These are phyloP conservation scores for Globodera rostochiensis DNA, from an alignment of 1,140 invertebrate species.

Conservation along the genomic window DNA sequence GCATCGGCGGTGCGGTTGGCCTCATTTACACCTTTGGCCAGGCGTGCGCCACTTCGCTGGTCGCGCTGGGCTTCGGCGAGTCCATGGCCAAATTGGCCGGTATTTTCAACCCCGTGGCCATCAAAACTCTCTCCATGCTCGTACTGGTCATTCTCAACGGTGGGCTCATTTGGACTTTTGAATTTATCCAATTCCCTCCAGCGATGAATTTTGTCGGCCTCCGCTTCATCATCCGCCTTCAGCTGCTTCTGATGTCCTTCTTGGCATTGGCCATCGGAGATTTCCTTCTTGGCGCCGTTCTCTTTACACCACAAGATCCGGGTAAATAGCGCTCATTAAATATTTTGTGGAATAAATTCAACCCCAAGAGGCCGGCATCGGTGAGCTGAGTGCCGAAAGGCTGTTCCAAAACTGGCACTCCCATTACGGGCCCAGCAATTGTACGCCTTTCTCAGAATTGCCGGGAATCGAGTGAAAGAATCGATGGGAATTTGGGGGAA, in stretches of 20 bases:
- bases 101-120: constrained; percentile 72
- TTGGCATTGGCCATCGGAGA: constrained; percentile 82
- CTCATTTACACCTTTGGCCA: constrained; percentile 93
- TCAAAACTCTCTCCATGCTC: constrained; percentile 78
- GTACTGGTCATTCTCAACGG: constrained; percentile 79
- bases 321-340: background rate
- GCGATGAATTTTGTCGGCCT: constrained; percentile 87
- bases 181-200: constrained; percentile 47
- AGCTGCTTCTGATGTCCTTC: constrained; percentile 81
- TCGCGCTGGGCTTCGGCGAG: constrained; percentile 92
- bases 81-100: constrained; percentile 83
- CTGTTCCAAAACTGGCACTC: constrained; percentile 82
- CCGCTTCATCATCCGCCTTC: constrained; percentile 88
- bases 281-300: constrained; percentile 84
- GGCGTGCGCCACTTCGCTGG: constrained; percentile 89
- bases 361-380: constrained; percentile 77
- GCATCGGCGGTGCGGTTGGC: constrained; percentile 86
- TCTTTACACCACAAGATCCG: constrained; percentile 67
- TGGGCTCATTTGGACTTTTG: constrained; percentile 30
- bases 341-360: constrained; percentile 32
- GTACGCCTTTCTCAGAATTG: constrained; percentile 32
- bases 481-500: background rate
- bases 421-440: constrained; percentile 76
- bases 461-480: constrained; percentile 1
- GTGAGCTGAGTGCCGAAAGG: constrained; percentile 80